phyloP scores from a whole-genome alignment of 2,888 invertebrate genomes.

The Pristionchus exspectatus region DNA sequence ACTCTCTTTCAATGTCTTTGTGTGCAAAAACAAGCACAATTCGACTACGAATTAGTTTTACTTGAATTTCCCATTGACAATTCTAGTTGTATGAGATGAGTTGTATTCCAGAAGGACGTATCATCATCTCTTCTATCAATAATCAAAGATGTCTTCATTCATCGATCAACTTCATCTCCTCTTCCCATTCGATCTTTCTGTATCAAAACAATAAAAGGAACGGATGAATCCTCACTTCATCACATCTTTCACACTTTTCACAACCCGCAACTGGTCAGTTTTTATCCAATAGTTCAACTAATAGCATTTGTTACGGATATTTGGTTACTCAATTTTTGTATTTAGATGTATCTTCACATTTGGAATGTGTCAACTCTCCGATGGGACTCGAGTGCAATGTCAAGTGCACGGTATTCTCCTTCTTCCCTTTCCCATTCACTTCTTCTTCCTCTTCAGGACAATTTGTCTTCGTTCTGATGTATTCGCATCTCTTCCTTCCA shows the following conservation, averaged over 20 bases:
- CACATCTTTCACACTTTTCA: not conserved
- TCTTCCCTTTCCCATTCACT: not conserved
- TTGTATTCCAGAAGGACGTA: not conserved
- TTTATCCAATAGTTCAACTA: not conserved
- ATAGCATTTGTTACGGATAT: not conserved
- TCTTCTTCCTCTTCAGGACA: not conserved
- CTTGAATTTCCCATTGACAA: not conserved
- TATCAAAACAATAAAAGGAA: not conserved
- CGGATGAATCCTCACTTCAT: constrained; percentile 14
- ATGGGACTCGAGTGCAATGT: constrained; percentile 2
- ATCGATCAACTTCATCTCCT: not conserved
- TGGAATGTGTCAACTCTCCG: constrained; percentile 27
- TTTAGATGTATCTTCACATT: constrained; percentile 39
- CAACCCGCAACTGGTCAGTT: constrained; percentile 6
- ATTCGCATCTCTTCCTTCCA: constrained; percentile 27
- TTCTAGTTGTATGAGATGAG: not conserved
- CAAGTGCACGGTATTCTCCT: not conserved
- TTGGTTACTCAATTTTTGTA: not conserved
- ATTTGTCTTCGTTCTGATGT: constrained; percentile 47
- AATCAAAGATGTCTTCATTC: not conserved
- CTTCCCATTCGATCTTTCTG: constrained; percentile 38
- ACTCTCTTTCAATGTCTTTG: not conserved
- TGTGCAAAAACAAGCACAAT: not conserved
- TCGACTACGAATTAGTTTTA: not conserved
- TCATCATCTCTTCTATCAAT: constrained; percentile 1